Evolutionary conservation across 2,888 invertebrate genomes (phyloP).

Genomic region (Pemphredon lugubris): DNA sequence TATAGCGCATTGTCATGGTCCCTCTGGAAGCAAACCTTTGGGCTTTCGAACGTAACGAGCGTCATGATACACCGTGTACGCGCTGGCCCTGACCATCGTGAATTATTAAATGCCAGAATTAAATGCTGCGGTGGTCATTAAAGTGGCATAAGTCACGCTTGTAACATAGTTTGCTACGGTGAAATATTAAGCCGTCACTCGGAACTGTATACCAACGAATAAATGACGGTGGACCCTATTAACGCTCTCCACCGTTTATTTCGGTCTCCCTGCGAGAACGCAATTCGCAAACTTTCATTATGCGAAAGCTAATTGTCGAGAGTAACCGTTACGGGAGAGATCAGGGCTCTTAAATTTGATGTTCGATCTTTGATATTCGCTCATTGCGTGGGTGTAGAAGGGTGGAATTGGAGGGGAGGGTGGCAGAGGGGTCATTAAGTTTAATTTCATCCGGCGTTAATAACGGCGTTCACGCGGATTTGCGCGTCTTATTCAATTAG

Average conservation of each 20-base stretch:
- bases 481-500: too few relatives aligned
- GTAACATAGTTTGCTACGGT: slow-evolving; percentile 34
- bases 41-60: slow-evolving; percentile 49
- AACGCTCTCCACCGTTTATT: slow-evolving; percentile 41
- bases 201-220: slow-evolving; percentile 44
- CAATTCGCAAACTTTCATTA: slow-evolving; percentile 21
- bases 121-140: slow-evolving; percentile 61
- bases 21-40: slow-evolving; percentile 57
- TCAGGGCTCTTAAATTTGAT: neutral
- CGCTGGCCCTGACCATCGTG: slow-evolving; percentile 44
- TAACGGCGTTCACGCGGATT: too few relatives aligned
- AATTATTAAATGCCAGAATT: slow-evolving; percentile 66
- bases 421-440: too few relatives aligned
- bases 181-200: slow-evolving; percentile 63
- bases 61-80: slow-evolving; percentile 33
- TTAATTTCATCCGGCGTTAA: neutral
- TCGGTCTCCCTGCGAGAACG: slow-evolving; percentile 18
- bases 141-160: slow-evolving; percentile 54
- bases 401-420: too few relatives aligned
- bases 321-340: neutral
- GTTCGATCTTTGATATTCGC: neutral
- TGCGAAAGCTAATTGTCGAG: slow-evolving; percentile 21
- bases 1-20: slow-evolving; percentile 60
- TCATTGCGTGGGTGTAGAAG: too few relatives aligned
- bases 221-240: slow-evolving; percentile 57